Evolutionary conservation across 2,888 invertebrate genomes (phyloP).

Genomic region (Pristionchus fissidentatus): DNA sequence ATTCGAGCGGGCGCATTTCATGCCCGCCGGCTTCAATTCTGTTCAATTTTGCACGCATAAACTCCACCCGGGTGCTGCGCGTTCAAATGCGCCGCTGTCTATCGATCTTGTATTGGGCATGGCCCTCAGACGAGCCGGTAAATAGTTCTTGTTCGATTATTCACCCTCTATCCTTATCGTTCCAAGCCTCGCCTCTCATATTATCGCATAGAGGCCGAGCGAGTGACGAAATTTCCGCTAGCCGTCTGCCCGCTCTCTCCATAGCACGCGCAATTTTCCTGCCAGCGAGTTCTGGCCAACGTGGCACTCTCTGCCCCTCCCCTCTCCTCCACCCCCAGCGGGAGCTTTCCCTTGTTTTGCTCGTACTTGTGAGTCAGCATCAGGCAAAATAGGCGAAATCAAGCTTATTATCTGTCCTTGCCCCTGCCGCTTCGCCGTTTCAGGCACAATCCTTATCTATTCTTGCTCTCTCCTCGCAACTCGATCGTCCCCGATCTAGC

Average conservation of each 20-base stretch:
- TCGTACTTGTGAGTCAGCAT: not conserved
- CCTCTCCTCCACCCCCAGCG: not conserved
- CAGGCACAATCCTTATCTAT: conserved; percentile 1
- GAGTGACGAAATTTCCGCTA: conserved; percentile 39
- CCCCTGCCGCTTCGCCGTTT: conserved; percentile 3
- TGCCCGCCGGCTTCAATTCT: not conserved
- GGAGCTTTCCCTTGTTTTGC: not conserved
- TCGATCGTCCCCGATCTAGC: not conserved
- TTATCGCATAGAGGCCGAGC: conserved; percentile 33
- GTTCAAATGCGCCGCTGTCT: too few relatives aligned
- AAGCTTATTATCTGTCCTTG: not conserved
- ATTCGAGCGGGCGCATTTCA: conserved; percentile 6
- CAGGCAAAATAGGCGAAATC: not conserved
- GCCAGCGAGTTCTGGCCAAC: conserved; percentile 36
- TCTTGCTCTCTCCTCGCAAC: not conserved
- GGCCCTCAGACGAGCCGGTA: too few relatives aligned
- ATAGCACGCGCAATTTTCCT: not conserved
- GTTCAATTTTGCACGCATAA: too few relatives aligned
- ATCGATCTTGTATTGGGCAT: too few relatives aligned
- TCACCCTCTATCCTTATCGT: conserved; percentile 18
- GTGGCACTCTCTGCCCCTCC: conserved; percentile 36
- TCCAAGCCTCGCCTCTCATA: not conserved
- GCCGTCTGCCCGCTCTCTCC: conserved; percentile 18
- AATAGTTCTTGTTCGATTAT: too few relatives aligned
- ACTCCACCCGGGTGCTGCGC: too few relatives aligned